Base-by-base conservation (phyloP, 2,797 vertebrate species). In the Notolabrus celidotus region DNA sequence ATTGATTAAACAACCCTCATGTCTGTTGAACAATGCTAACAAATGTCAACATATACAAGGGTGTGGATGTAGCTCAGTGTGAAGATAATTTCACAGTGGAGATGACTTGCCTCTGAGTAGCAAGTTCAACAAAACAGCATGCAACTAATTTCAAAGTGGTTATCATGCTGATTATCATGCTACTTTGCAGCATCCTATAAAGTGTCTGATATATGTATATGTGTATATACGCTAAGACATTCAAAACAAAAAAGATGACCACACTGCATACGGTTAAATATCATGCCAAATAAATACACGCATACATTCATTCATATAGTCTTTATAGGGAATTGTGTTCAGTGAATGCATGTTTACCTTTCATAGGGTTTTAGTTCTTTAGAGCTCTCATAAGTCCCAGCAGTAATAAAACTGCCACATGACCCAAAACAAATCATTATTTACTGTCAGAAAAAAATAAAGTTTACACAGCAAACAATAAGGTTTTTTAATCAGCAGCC, bases 341-440 rank as follows among this genome's bases (percentile, higher is more conserved):
- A 82, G 86, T 88, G 89, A 93, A 87, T 85, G 83, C 88, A 77
- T 81, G 75, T 63, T 97, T 98, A 99, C 97, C 97, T 97, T 96
- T 92, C 88, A 87, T 83, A 86, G 91, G 90, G 92, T 92, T 92
- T 94, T 94, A 93, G 95, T 96, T 95, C 94, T 91, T 95, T 92
- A 93, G 95, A 94, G 94, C 95, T 94, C 94, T 96, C 95, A 95
- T 95, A 95, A 93, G 94, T 93, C 92, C 94, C 93, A 95, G 93
- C 90, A 75, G 91, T 88, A 91, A 92, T 93, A 91, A 92, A 94
- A 93, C 93, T 94, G 92, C 94, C 93, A 94, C 95, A n/a, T n/a
- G n/a, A n/a, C n/a, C n/a, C n/a, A n/a, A n/a, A n/a, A n/a, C n/a
- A n/a, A n/a, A n/a, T n/a, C n/a, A n/a, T n/a, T n/a, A n/a, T n/a